phyloP scores from a whole-genome alignment of 1,140 invertebrate species.

The Cheumatopsyche charites region DNA sequence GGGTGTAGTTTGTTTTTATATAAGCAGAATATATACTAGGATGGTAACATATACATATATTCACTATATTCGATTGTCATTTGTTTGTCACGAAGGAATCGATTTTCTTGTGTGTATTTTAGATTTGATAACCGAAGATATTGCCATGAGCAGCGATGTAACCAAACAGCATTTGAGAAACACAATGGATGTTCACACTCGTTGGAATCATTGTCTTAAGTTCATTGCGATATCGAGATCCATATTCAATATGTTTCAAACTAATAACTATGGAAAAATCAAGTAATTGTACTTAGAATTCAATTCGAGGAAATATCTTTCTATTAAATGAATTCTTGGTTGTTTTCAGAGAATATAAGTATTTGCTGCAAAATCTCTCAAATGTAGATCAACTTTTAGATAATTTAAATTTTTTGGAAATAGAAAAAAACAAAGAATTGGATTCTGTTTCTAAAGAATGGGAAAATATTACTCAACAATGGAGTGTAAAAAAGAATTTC shows the following conservation, averaged over 20 bases:
- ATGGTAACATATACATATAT: background rate
- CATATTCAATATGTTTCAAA: background rate
- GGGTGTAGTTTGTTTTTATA: no score
- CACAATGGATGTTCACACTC: conserved; percentile 26
- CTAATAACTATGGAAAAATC: conserved; percentile 1
- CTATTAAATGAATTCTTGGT: background rate
- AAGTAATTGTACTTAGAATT: conserved; percentile 4
- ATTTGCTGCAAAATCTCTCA: conserved; percentile 28
- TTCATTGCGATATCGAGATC: conserved; percentile 19
- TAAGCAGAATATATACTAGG: no score
- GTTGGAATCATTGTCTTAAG: conserved; percentile 34
- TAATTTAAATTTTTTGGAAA: conserved; percentile 23
- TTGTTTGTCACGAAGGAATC: background rate
- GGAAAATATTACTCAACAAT: conserved; percentile 11
- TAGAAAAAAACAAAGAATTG: conserved; percentile 23
- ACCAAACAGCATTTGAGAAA: conserved; percentile 22
- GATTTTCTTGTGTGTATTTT: background rate
- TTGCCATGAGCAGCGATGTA: background rate
- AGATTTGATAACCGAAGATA: conserved; percentile 26
- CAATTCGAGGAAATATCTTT: conserved; percentile 3
- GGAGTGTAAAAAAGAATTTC: conserved; percentile 10
- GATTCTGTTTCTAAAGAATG: conserved; percentile 7
- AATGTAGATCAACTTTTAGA: conserved; percentile 26
- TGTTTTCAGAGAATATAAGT: conserved; percentile 25
- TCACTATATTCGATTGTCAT: background rate